Percentiles rank a stretch among this genome's conserved stretches.
These are phyloP conservation scores for Drosophila sp. DNA, from an alignment of 1,140 invertebrate species.

Conservation along the genomic window DNA sequence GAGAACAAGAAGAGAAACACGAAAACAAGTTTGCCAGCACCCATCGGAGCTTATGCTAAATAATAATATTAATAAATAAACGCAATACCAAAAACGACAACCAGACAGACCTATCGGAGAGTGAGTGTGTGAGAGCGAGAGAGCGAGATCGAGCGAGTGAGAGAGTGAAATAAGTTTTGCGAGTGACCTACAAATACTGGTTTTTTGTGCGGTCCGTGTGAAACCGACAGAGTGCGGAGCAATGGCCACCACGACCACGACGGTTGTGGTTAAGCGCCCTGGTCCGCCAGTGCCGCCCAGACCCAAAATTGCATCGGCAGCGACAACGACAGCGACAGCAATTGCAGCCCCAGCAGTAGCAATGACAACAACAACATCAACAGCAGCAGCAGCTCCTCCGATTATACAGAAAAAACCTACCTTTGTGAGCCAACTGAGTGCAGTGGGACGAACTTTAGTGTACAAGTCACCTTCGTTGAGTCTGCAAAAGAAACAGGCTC, in stretches of 20 bases:
- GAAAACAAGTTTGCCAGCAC: conserved; percentile 66
- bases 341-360: conserved; percentile 29
- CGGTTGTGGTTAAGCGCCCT: conserved; percentile 73
- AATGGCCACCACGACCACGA: conserved; percentile 59
- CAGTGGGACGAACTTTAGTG: conserved; percentile 78
- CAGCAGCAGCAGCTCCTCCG: conserved; percentile 42
- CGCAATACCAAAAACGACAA: conserved; percentile 48
- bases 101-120: conserved; percentile 6
- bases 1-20: conserved; percentile 46
- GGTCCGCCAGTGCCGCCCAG: conserved; percentile 80
- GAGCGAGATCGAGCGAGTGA: conserved; percentile 17
- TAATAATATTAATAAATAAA: conserved; percentile 77
- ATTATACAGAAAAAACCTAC: conserved; percentile 75
- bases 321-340: conserved; percentile 25
- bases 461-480: conserved; percentile 78
- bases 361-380: conserved; percentile 26
- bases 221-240: conserved; percentile 51
- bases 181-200: conserved; percentile 83
- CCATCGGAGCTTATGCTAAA: conserved; percentile 73
- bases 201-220: conserved; percentile 65
- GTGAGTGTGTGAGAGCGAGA: conserved; percentile 5
- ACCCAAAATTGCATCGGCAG: conserved; percentile 56
- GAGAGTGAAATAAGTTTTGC: conserved; percentile 14
- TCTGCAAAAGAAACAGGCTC: conserved; percentile 78
- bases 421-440: conserved; percentile 71